Evolutionary conservation across 2,797 vertebrate genomes (phyloP).

Genomic region (Momotus momota): DNA sequence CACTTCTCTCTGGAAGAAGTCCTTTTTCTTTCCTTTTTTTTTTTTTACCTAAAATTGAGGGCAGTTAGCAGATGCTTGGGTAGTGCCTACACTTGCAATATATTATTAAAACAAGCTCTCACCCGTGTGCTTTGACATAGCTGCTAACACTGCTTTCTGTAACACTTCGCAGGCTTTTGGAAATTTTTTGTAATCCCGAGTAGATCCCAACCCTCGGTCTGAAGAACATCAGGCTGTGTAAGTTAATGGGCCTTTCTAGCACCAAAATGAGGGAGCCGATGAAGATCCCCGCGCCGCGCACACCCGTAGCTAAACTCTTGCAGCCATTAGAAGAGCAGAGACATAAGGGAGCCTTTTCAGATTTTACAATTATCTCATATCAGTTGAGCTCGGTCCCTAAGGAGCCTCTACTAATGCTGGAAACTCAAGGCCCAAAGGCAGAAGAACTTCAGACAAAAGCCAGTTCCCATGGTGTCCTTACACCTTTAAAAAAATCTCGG

Average conservation of each 20-base stretch:
- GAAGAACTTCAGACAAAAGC: constrained; percentile 10
- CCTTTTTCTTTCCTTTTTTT: neutral
- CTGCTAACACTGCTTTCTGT: neutral
- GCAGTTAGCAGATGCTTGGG: constrained; percentile 9
- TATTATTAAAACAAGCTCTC: constrained; percentile 7
- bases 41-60: constrained; percentile 21
- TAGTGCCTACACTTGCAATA: neutral
- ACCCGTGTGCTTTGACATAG: neutral
- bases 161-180: neutral
- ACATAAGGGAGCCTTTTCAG: neutral
- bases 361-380: neutral
- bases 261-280: neutral
- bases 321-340: neutral
- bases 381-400: neutral
- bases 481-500: neutral
- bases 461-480: neutral
- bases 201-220: neutral
- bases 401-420: neutral
- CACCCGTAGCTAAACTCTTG: neutral
- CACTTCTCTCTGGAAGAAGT: constrained; percentile 23
- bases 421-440: neutral
- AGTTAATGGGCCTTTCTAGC: neutral
- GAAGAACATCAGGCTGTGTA: neutral
- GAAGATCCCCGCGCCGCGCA: neutral
- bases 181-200: neutral